Percentiles rank a stretch among this genome's conserved stretches.
Evolutionary conservation across 2,888 invertebrate genomes (phyloP).

Genomic region (Pseudococcus jackbeardsleyi): DNA sequence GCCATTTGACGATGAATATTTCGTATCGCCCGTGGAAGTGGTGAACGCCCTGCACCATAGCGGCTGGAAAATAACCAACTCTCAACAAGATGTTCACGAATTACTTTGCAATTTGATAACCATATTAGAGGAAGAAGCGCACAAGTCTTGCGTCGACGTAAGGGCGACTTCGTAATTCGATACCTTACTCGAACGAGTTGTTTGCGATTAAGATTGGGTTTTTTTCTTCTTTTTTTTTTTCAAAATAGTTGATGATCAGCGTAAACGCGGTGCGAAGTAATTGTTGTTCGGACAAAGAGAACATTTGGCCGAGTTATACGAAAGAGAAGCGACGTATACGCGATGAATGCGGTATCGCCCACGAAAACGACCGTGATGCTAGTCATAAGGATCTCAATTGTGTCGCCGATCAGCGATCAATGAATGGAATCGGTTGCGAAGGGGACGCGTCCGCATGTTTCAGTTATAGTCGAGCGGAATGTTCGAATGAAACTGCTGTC

Average conservation of each 20-base stretch:
- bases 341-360: background rate
- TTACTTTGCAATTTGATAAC: constrained; percentile 88
- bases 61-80: constrained; percentile 89
- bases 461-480: background rate
- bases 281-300: background rate
- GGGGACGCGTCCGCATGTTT: constrained; percentile 30
- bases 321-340: background rate
- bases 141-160: constrained; percentile 66
- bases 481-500: background rate
- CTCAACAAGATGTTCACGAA: constrained; percentile 96
- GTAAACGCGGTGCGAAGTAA: constrained; percentile 37
- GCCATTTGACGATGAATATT: constrained; percentile 69
- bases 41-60: constrained; percentile 81
- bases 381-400: constrained; percentile 58
- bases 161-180: background rate
- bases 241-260: constrained; percentile 41
- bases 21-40: constrained; percentile 77
- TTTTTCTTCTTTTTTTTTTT: background rate
- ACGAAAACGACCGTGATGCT: constrained; percentile 21
- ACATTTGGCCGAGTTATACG: background rate
- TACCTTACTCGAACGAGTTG: background rate
- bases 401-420: constrained; percentile 32
- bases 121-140: constrained; percentile 88
- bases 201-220: background rate
- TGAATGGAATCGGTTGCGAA: constrained; percentile 66